A percentile compares a stretch with the other conserved stretches of the same genome.
Evolutionary conservation across 1,140 invertebrate genomes (phyloP).

Genomic region (Oscheius sp.): DNA sequence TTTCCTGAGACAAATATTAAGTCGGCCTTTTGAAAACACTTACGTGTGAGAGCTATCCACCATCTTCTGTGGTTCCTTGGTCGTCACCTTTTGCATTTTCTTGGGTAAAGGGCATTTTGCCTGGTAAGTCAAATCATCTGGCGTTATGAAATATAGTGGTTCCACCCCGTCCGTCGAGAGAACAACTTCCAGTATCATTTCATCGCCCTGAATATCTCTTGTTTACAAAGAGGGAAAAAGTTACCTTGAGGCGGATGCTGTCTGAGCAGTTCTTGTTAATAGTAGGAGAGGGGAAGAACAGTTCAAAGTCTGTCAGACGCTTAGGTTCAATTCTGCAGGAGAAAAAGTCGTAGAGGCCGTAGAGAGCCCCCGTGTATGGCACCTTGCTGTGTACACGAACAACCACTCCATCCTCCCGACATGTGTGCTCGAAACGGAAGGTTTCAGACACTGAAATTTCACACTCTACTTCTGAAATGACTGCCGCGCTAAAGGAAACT

Average conservation of each 20-base stretch:
- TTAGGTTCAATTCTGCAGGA: slow-evolving; percentile 57
- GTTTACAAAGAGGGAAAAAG: not conserved
- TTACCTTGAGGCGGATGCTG: slow-evolving; percentile 54
- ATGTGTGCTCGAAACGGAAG: slow-evolving; percentile 54
- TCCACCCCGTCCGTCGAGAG: slow-evolving; percentile 60
- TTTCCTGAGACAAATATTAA: slow-evolving; percentile 17
- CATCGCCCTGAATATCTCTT: slow-evolving; percentile 47
- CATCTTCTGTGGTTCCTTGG: not conserved
- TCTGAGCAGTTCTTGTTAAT: slow-evolving; percentile 54
- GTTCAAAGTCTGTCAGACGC: slow-evolving; percentile 51
- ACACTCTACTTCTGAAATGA: not conserved
- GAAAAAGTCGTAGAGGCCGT: slow-evolving; percentile 61
- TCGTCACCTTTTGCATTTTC: slow-evolving; percentile 16
- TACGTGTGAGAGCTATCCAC: not conserved
- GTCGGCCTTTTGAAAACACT: not conserved
- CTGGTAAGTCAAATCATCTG: slow-evolving; percentile 59
- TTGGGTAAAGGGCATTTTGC: slow-evolving; percentile 57
- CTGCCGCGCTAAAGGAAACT: too few species aligned
- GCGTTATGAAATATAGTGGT: slow-evolving; percentile 59
- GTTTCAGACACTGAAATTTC: slow-evolving; percentile 53
- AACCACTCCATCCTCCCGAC: slow-evolving; percentile 50
- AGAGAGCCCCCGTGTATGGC: slow-evolving; percentile 59
- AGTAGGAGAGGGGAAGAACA: slow-evolving; percentile 57
- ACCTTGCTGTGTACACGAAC: slow-evolving; percentile 47
- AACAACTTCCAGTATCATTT: slow-evolving; percentile 58